A percentile compares a stretch with the other conserved stretches of the same genome.
Evolutionary conservation across 2,797 vertebrate genomes (phyloP).

Genomic region (Ammospiza maritima): DNA sequence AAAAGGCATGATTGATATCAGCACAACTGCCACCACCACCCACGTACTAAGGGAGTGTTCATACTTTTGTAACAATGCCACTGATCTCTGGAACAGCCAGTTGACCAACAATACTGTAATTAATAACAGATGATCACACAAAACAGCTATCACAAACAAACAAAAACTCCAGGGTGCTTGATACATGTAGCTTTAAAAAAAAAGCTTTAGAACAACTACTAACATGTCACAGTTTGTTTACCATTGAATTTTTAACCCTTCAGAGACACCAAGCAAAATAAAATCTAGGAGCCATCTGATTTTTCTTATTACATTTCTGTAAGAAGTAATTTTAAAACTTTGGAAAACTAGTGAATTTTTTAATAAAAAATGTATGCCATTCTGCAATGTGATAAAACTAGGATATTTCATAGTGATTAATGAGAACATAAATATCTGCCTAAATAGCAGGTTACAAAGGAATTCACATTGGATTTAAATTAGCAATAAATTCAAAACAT

Average conservation of each 20-base stretch:
- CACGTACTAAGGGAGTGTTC: constrained; percentile 42
- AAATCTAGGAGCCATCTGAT: not conserved
- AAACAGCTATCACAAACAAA: constrained; percentile 29
- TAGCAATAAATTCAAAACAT: constrained; percentile 5
- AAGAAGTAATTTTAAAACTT: not conserved
- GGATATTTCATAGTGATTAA: not conserved
- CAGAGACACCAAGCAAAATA: not conserved
- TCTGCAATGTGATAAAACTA: not conserved
- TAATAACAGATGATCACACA: constrained; percentile 56
- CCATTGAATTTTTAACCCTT: not conserved
- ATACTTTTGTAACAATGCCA: constrained; percentile 53
- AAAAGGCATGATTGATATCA: not conserved
- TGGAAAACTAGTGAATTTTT: not conserved
- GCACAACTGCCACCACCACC: constrained; percentile 37
- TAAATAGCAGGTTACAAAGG: constrained; percentile 6
- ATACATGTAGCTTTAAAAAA: not conserved
- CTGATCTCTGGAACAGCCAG: constrained; percentile 22
- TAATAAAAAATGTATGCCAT: not conserved
- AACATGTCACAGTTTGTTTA: not conserved
- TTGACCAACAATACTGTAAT: constrained; percentile 47
- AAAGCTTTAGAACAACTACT: not conserved
- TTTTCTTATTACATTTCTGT: not conserved
- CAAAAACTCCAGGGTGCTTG: constrained; percentile 13
- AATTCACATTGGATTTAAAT: constrained; percentile 1
- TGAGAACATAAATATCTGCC: not conserved